Percentiles rank a stretch among this genome's conserved stretches.
Evolutionary conservation across 1,140 invertebrate species (phyloP).

Genomic region (Polypedilum vanderplanki): DNA sequence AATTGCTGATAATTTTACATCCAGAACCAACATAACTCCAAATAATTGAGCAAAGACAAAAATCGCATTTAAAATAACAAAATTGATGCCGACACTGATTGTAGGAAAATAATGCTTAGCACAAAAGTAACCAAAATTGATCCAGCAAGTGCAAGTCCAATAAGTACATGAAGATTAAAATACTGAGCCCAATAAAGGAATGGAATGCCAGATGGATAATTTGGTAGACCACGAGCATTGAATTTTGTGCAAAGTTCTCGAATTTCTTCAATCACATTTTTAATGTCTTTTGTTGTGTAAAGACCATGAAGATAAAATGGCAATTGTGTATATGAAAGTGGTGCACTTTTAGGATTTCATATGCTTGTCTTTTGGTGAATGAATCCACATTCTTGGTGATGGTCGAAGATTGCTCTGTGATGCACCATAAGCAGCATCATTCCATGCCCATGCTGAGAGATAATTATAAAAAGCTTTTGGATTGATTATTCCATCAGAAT

Average conservation of each 20-base stretch:
- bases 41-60: slow-evolving; percentile 76
- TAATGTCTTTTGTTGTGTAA: slow-evolving; percentile 76
- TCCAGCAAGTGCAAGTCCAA: slow-evolving; percentile 69
- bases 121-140: slow-evolving; percentile 69
- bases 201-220: slow-evolving; percentile 89
- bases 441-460: slow-evolving; percentile 90
- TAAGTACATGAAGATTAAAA: slow-evolving; percentile 69
- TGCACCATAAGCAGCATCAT: slow-evolving; percentile 90
- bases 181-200: slow-evolving; percentile 99
- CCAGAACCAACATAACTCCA: slow-evolving; percentile 78
- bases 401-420: slow-evolving; percentile 81
- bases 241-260: slow-evolving; percentile 79
- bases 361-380: slow-evolving; percentile 68
- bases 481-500: slow-evolving; percentile 86
- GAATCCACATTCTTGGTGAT: slow-evolving; percentile 77
- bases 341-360: slow-evolving; percentile 85
- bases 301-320: slow-evolving; percentile 86
- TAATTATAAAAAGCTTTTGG: slow-evolving; percentile 97
- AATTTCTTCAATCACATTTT: slow-evolving; percentile 71
- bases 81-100: slow-evolving; percentile 77
- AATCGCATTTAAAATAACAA: slow-evolving; percentile 64
- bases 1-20: slow-evolving; percentile 82
- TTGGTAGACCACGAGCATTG: slow-evolving; percentile 80
- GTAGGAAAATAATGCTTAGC: slow-evolving; percentile 61
- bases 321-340: slow-evolving; percentile 87